Percentiles rank a stretch among this genome's conserved stretches.
Conservation (phyloP, 2,797 vertebrate species). For the Gastrophryne carolinensis region DNA sequence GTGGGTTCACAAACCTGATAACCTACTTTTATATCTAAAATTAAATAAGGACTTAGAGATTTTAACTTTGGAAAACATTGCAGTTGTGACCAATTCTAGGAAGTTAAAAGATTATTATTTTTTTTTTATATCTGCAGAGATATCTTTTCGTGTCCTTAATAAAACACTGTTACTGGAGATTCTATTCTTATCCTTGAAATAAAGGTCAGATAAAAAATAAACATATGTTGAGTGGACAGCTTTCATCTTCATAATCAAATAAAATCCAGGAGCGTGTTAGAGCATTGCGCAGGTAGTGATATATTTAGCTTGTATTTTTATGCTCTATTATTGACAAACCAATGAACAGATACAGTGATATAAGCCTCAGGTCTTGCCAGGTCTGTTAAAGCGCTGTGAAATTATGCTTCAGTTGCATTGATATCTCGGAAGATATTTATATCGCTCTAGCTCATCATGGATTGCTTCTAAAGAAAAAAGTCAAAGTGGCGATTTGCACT, state of each 20-base stretch:
- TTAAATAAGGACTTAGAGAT: too few relatives aligned
- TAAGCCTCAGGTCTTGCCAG: too few relatives aligned
- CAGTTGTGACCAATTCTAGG: too few relatives aligned
- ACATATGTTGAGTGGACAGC: neutral
- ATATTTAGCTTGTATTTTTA: slow-evolving; percentile 1
- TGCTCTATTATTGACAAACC: neutral
- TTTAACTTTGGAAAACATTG: too few relatives aligned
- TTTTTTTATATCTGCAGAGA: neutral
- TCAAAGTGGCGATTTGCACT: too few relatives aligned
- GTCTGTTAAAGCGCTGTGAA: too few relatives aligned
- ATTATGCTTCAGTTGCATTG: too few relatives aligned
- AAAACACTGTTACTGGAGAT: neutral
- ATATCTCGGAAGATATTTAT: too few relatives aligned
- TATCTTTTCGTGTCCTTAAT: neutral
- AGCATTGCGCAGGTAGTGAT: neutral
- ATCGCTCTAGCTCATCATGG: too few relatives aligned
- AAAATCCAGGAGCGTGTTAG: neutral
- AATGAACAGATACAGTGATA: neutral
- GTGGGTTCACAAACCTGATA: too few relatives aligned
- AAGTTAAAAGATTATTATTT: neutral
- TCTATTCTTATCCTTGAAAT: neutral
- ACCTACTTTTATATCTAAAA: too few relatives aligned
- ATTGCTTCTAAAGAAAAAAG: too few relatives aligned
- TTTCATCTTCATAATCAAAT: neutral
- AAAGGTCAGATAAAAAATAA: neutral